Evolutionary conservation across 2,113 vertebrate species (phyloP).

Genomic region (Origma solitaria): DNA sequence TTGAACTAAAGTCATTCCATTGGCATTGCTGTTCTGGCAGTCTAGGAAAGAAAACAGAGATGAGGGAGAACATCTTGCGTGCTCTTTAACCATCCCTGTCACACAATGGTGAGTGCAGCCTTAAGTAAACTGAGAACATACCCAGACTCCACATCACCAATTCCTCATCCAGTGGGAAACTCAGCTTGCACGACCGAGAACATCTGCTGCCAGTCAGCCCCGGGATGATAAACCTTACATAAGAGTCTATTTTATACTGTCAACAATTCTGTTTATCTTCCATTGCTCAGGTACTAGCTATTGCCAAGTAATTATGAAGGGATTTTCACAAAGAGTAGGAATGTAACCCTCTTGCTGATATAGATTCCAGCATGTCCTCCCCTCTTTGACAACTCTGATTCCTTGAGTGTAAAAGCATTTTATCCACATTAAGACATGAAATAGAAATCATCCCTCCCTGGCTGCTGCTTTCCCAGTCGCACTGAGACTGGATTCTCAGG

Average conservation of each 20-base stretch:
- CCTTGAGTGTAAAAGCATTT: neutral
- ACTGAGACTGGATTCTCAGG: neutral
- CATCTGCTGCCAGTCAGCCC: slow-evolving; percentile 25
- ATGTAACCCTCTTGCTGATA: neutral
- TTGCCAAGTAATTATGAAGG: neutral
- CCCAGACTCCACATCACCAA: slow-evolving; percentile 27
- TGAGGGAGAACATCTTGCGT: neutral
- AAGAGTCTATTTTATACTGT: neutral
- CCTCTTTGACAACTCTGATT: neutral
- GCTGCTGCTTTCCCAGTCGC: neutral
- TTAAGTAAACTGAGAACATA: slow-evolving; percentile 25
- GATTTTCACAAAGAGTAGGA: neutral
- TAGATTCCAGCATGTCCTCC: neutral
- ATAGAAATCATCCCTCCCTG: neutral
- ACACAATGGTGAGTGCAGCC: neutral
- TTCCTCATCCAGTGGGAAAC: neutral
- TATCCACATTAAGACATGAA: neutral
- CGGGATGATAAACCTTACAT: neutral
- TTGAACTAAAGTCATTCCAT: neutral
- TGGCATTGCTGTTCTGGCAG: neutral
- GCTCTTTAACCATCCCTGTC: neutral
- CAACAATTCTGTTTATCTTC: neutral
- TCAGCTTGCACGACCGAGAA: neutral
- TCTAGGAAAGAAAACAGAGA: neutral
- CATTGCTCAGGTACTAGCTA: neutral